A percentile compares a stretch with the other conserved stretches of the same genome.
phyloP scores from a whole-genome alignment of 2,888 invertebrate genomes.

The Serrognathus titanus region DNA sequence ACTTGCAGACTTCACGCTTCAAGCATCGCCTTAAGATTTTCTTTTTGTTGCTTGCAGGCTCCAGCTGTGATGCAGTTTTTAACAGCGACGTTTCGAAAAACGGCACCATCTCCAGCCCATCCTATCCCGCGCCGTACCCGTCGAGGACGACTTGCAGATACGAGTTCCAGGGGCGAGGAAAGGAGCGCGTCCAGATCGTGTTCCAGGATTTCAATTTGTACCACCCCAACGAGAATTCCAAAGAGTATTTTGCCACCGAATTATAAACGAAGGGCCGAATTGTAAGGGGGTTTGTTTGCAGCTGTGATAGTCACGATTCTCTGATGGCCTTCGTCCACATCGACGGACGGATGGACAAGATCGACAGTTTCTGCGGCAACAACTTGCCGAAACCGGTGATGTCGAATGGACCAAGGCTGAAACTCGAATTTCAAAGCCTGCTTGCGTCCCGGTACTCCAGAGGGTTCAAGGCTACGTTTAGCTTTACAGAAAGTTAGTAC shows the following conservation, averaged over 20 bases:
- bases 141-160: conserved; percentile 80
- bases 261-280: too few relatives aligned
- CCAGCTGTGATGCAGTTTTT: conserved; percentile 73
- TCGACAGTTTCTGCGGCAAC: conserved; percentile 83
- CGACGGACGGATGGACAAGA: conserved; percentile 78
- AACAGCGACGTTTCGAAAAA: conserved; percentile 77
- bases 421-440: conserved; percentile 80
- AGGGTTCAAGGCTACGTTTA: conserved; percentile 85
- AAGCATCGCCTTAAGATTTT: too few relatives aligned
- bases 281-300: conserved; percentile 45
- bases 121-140: conserved; percentile 81
- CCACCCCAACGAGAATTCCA: conserved; percentile 54
- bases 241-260: conserved; percentile 51
- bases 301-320: conserved; percentile 76
- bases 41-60: conserved; percentile 57
- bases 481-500: conserved; percentile 84
- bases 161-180: conserved; percentile 83
- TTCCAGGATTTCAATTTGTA: conserved; percentile 82
- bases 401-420: conserved; percentile 85
- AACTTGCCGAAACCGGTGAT: conserved; percentile 83
- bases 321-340: conserved; percentile 78
- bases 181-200: conserved; percentile 79
- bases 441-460: conserved; percentile 74
- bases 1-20: too few relatives aligned
- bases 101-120: conserved; percentile 80